A percentile compares a stretch with the other conserved stretches of the same genome.
Evolutionary conservation across 2,797 vertebrate species (phyloP).

Genomic region (Scyliorhinus canicula): DNA sequence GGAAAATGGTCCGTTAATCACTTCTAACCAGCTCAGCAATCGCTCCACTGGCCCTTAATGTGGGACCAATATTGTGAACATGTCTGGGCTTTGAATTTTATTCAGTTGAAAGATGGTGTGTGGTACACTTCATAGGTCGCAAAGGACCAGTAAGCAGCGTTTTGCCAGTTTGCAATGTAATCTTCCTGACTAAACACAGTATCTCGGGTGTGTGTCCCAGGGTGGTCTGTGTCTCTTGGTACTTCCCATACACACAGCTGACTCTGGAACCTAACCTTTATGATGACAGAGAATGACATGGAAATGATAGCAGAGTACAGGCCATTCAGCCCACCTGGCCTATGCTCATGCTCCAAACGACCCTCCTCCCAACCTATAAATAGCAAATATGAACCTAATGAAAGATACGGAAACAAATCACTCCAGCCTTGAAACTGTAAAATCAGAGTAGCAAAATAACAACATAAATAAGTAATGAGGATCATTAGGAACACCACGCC

Average conservation of each 20-base stretch:
- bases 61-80: background rate
- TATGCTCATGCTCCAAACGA: background rate
- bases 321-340: background rate
- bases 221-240: background rate
- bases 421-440: background rate
- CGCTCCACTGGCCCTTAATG: background rate
- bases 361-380: no score
- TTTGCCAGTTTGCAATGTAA: background rate
- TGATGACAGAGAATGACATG: background rate
- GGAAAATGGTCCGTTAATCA: background rate
- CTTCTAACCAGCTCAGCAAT: background rate
- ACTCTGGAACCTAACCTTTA: background rate
- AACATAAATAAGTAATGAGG: background rate
- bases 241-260: background rate
- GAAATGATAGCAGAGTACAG: background rate
- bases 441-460: background rate
- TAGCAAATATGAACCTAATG: background rate
- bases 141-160: background rate
- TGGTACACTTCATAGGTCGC: background rate
- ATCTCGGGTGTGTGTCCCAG: background rate
- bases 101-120: background rate
- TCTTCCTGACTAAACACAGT: background rate
- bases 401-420: background rate
- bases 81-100: background rate
- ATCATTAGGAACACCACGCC: no score